A percentile compares a stretch with the other conserved stretches of the same genome.
These are phyloP conservation scores for Amphiprion clarkii DNA, from an alignment of 2,797 vertebrate species.

Conservation along the genomic window DNA sequence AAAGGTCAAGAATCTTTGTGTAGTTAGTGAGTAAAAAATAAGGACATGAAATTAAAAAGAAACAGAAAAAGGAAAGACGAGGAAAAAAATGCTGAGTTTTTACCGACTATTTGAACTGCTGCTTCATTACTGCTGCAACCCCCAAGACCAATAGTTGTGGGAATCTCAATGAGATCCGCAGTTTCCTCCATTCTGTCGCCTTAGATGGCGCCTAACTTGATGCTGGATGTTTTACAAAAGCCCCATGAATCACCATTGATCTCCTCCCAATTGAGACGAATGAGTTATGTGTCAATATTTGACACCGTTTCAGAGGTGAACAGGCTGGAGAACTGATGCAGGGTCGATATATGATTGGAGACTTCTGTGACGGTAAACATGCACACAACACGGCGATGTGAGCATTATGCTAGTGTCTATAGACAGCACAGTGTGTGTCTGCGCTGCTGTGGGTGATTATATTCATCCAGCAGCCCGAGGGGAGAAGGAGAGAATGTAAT, in stretches of 20 bases:
- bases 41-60: constrained; percentile 3
- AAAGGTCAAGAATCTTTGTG: constrained; percentile 3
- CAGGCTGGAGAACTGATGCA: constrained; percentile 21
- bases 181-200: background rate
- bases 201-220: constrained; percentile 30
- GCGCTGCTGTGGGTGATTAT: constrained; percentile 67
- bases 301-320: constrained; percentile 57
- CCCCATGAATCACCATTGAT: constrained; percentile 58
- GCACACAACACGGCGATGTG: constrained; percentile 43
- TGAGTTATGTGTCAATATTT: constrained; percentile 65
- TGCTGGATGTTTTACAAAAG: constrained; percentile 45
- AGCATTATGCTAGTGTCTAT: constrained; percentile 58
- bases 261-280: constrained; percentile 57
- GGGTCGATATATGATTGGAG: constrained; percentile 58
- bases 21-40: background rate
- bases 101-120: background rate
- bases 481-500: constrained; percentile 78
- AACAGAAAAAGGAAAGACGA: background rate
- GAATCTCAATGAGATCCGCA: background rate
- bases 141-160: background rate
- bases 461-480: constrained; percentile 72
- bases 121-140: background rate
- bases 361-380: constrained; percentile 53
- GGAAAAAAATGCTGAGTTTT: background rate
- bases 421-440: constrained; percentile 56